Evolutionary conservation across 30 jellyfish, hydroid and myxozoan species (phyloP).

Genomic region (Hydractinia echinata): DNA sequence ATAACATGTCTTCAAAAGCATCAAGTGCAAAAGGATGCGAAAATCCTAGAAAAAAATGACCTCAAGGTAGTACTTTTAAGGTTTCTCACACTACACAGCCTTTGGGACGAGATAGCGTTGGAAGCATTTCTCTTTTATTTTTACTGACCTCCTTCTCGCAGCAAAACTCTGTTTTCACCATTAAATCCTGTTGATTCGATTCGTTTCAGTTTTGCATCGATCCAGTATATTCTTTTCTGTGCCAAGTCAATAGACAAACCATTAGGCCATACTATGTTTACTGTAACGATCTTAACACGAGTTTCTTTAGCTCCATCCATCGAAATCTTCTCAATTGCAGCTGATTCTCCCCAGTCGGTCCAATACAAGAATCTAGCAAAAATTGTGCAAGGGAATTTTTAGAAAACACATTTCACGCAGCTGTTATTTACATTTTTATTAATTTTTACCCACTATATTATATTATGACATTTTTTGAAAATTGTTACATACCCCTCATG

Average conservation of each 20-base stretch:
- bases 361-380: conserved; percentile 62
- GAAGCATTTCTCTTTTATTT: background rate
- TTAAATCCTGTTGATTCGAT: conserved; percentile 74
- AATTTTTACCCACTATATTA: background rate
- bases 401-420: background rate
- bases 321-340: conserved; percentile 81
- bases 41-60: background rate
- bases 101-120: background rate
- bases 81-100: background rate
- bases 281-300: conserved; percentile 43
- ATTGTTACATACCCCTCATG: conserved; percentile 57
- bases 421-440: background rate
- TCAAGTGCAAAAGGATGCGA: conserved; percentile 74
- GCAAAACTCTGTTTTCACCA: conserved; percentile 58
- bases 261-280: conserved; percentile 84
- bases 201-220: conserved; percentile 67
- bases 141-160: conserved; percentile 23
- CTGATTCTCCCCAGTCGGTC: conserved; percentile 92
- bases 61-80: background rate
- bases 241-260: conserved; percentile 71
- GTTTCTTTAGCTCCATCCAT: conserved; percentile 85
- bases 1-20: conserved; percentile 49
- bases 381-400: background rate
- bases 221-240: conserved; percentile 76
- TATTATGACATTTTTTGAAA: background rate